These are phyloP conservation scores for Miichthys miiuy DNA, from an alignment of 2,797 vertebrate species.

Conservation along the genomic window DNA sequence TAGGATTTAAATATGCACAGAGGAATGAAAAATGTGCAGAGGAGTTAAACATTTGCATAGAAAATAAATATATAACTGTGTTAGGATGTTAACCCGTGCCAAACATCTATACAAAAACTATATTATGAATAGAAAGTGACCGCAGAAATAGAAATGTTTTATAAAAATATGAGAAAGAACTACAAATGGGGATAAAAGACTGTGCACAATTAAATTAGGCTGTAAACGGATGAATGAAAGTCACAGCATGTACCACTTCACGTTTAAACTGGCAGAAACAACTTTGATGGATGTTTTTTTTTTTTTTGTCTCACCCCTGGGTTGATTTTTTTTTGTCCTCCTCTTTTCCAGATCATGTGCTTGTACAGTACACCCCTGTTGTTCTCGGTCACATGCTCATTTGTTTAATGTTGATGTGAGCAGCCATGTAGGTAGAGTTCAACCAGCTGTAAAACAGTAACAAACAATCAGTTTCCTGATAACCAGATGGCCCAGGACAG, in stretches of 20 bases:
- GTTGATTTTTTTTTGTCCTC: constrained; percentile 52
- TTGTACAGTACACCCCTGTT: constrained; percentile 32
- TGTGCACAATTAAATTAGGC: too few species aligned
- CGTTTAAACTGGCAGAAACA: not conserved
- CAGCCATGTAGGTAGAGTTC: constrained; percentile 52
- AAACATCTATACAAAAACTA: too few species aligned
- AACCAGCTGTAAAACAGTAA: constrained; percentile 68
- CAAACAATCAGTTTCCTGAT: constrained; percentile 39
- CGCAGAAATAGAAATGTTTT: too few species aligned
- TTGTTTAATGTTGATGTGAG: constrained; percentile 57
- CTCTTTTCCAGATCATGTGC: constrained; percentile 78
- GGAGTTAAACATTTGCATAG: too few species aligned
- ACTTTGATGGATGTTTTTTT: not conserved
- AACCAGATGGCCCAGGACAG: constrained; percentile 26
- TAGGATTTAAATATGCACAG: too few species aligned
- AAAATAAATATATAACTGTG: too few species aligned
- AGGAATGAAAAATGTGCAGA: too few species aligned
- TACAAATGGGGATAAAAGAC: too few species aligned
- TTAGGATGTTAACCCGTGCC: too few species aligned
- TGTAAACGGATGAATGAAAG: too few species aligned
- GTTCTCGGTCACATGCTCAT: constrained; percentile 79
- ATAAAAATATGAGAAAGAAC: too few species aligned
- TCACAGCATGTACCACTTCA: not conserved
- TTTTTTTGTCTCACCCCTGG: constrained; percentile 60
- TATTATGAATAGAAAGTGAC: too few species aligned